Conservation (phyloP, 2,113 vertebrate genomes). For the Suncus etruscus region DNA sequence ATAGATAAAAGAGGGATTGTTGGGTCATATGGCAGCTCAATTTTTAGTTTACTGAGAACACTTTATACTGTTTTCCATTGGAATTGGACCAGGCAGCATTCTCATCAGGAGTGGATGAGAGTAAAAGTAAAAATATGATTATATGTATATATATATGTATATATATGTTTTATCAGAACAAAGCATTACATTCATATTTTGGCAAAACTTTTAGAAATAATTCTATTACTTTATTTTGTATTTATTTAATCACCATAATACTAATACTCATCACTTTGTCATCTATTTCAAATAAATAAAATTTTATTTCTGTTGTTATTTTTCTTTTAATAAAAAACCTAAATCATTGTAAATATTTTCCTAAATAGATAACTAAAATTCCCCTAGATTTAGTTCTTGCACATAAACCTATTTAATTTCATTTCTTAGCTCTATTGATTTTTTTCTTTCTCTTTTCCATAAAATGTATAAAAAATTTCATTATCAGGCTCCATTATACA, state of each 20-base stretch:
- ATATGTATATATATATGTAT: background rate
- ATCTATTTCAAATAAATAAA: slow-evolving; percentile 13
- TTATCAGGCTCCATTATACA: background rate
- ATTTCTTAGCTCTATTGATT: background rate
- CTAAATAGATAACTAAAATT: slow-evolving; percentile 24
- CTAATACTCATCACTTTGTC: background rate
- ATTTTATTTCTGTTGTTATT: background rate
- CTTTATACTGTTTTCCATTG: too few relatives aligned
- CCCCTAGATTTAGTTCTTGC: slow-evolving; percentile 2
- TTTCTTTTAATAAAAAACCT: background rate
- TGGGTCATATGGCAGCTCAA: too few relatives aligned
- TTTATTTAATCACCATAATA: slow-evolving; percentile 36
- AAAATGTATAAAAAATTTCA: slow-evolving; percentile 43
- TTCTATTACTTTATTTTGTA: background rate
- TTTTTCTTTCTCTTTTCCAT: background rate
- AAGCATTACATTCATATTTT: background rate
- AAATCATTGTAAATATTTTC: slow-evolving; percentile 35
- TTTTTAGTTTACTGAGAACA: too few relatives aligned
- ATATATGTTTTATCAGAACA: background rate
- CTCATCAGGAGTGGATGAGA: too few relatives aligned
- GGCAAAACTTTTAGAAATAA: background rate
- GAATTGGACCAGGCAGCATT: too few relatives aligned
- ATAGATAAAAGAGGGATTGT: too few relatives aligned
- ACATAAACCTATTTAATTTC: background rate
- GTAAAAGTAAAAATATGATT: too few relatives aligned